Base-by-base conservation (phyloP, 2,888 invertebrate genomes). In the Drosophila macrospina region DNA sequence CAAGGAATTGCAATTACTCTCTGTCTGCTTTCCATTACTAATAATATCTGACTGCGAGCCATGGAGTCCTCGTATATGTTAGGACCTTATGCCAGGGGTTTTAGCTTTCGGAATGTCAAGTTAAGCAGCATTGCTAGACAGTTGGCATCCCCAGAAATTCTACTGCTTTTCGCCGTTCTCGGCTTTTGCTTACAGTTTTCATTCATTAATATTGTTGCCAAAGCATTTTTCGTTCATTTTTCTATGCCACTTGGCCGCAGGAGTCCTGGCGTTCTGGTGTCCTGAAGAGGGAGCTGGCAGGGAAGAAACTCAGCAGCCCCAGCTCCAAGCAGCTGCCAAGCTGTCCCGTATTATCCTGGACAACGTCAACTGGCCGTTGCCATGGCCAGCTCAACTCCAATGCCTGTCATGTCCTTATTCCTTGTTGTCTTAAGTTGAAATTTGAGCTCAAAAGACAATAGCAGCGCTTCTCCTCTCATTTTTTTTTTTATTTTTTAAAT, bases 391-490 rank as follows among this genome's bases (percentile, higher is more conserved):
- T 45, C 45, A 68, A 34, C 48, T 45, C 45, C 41, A 51, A 13
- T 57, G 57, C 15, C 51, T 85, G 87, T 89, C 89, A 81, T 73
- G 89, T 85, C 75, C 85, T 73, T 74, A 74, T 70, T 70, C 66
- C 69, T 73, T 71, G 79, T 86, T 86, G 88, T 80, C 89, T 90
- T 90, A 86, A 90, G 89, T 78, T 80, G 90, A 88, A 90, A 89
- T 86, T 89, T 86, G 87, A 89, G 90, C 86, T 83, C 80, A 76
- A 89, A 89, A 90, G 86, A 90, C 90, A 90, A 89, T 89, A 89
- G 80, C 64, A 42, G 65, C 68, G 62, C 20, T 20, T 20, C 3
- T 20, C 3, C 3, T 61, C 67, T 63, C 28, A 42, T 48, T 15
- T 20, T 20, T 20, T 20, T 20, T 61, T 69, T 63, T 36, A 42